These are phyloP conservation scores for Corythaixoides concolor DNA, from an alignment of 2,113 vertebrate genomes.

Conservation along the genomic window DNA sequence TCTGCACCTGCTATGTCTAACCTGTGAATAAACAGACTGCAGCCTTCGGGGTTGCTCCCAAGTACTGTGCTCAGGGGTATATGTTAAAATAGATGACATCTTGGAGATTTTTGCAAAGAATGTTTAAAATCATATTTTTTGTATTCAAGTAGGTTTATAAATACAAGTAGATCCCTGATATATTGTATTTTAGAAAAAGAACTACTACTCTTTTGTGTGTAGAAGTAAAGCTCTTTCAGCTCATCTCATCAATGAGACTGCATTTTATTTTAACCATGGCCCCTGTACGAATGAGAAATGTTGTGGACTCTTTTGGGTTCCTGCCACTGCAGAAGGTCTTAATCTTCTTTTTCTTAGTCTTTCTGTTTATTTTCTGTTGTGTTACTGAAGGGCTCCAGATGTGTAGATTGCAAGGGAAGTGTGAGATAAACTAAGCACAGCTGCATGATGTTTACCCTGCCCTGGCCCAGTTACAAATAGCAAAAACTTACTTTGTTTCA, in stretches of 20 bases:
- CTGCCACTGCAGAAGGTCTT: conserved; percentile 4
- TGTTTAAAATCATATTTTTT: background rate
- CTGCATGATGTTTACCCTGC: conserved; percentile 9
- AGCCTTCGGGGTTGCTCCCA: background rate
- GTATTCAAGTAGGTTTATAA: background rate
- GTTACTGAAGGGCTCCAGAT: background rate
- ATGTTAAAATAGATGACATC: background rate
- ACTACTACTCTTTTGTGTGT: background rate
- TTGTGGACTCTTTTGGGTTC: background rate
- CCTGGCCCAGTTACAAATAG: background rate
- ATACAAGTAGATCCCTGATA: background rate
- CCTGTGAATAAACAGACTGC: background rate
- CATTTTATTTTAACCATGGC: conserved; percentile 24
- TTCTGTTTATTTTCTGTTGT: background rate
- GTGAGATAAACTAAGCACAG: background rate
- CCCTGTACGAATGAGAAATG: conserved; percentile 5
- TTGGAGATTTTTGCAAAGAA: background rate
- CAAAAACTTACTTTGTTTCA: background rate
- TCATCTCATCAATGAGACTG: background rate
- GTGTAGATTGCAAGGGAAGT: conserved; percentile 7
- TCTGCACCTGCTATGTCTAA: background rate
- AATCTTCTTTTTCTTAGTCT: background rate
- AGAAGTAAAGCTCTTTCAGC: background rate
- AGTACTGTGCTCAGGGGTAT: background rate
- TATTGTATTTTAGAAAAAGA: background rate